These are phyloP conservation scores for Procambarus virginalis DNA, from an alignment of 1,140 invertebrate species.

Conservation along the genomic window DNA sequence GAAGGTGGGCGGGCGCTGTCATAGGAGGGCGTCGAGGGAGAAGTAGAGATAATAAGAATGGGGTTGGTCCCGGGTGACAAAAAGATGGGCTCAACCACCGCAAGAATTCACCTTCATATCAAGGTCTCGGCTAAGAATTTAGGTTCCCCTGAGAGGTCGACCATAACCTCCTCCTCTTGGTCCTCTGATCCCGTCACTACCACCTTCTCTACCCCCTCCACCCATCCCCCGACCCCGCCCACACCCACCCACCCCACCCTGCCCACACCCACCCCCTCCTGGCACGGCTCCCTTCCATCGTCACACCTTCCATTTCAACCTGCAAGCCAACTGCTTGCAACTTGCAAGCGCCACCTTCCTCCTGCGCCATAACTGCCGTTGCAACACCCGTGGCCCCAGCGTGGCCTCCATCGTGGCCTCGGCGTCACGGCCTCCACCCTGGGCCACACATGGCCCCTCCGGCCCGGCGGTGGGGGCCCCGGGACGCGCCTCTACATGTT, in stretches of 20 bases:
- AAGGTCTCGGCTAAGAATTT: conserved; percentile 8
- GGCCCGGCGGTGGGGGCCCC: conserved; percentile 3
- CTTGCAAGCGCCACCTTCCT: neutral
- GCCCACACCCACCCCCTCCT: neutral
- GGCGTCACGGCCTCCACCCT: neutral
- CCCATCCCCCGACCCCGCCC: neutral
- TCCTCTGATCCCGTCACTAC: neutral
- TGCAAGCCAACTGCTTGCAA: too few species aligned
- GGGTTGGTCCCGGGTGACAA: neutral
- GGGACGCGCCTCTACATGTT: conserved; percentile 64
- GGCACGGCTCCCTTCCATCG: neutral
- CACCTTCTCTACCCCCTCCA: neutral
- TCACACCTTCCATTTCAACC: neutral
- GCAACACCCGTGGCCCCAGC: neutral
- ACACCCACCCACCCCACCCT: neutral
- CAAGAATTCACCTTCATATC: neutral
- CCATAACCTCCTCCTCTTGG: neutral
- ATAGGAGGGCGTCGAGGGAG: neutral
- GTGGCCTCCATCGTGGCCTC: neutral
- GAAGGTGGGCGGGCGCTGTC: neutral
- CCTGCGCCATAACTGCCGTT: neutral
- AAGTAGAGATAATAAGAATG: neutral
- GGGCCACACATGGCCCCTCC: neutral
- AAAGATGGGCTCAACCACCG: too few species aligned
- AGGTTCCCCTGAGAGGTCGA: neutral